phyloP scores from a whole-genome alignment of 2,888 invertebrate genomes.

The Quadriops clusia region DNA sequence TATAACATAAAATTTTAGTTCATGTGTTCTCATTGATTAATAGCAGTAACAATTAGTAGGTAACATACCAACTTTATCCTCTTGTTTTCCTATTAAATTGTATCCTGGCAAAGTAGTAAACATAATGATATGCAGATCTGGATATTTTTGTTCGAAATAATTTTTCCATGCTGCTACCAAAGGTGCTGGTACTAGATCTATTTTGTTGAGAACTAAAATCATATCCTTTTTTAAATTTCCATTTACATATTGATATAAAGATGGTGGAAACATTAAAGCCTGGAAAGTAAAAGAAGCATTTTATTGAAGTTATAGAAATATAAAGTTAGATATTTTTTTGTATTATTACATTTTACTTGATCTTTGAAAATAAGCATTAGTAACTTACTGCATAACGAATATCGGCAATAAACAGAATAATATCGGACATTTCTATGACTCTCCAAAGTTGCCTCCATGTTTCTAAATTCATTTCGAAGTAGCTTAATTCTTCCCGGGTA shows the following conservation, averaged over 20 bases:
- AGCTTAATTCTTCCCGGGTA: constrained; percentile 56
- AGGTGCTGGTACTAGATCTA: constrained; percentile 73
- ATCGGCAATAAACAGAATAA: constrained; percentile 79
- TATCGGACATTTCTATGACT: constrained; percentile 87
- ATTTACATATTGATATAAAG: constrained; percentile 69
- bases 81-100: constrained; percentile 49
- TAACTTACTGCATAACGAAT: constrained; percentile 66
- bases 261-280: constrained; percentile 81
- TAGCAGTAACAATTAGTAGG: too few species aligned
- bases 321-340: constrained; percentile 7
- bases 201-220: constrained; percentile 83
- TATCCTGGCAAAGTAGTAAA: constrained; percentile 77
- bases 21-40: too few species aligned
- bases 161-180: constrained; percentile 80
- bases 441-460: constrained; percentile 96
- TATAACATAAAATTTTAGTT: too few species aligned
- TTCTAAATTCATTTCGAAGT: constrained; percentile 88
- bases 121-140: constrained; percentile 61
- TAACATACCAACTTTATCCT: constrained; percentile 41
- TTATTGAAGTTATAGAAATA: constrained; percentile 5
- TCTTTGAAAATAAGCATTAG: constrained; percentile 4
- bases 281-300: constrained; percentile 33
- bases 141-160: constrained; percentile 60
- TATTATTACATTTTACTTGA: too few species aligned
- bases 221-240: constrained; percentile 67